Base-by-base conservation (phyloP, 2,888 invertebrate genomes). In the Limnephilus lunatus region DNA sequence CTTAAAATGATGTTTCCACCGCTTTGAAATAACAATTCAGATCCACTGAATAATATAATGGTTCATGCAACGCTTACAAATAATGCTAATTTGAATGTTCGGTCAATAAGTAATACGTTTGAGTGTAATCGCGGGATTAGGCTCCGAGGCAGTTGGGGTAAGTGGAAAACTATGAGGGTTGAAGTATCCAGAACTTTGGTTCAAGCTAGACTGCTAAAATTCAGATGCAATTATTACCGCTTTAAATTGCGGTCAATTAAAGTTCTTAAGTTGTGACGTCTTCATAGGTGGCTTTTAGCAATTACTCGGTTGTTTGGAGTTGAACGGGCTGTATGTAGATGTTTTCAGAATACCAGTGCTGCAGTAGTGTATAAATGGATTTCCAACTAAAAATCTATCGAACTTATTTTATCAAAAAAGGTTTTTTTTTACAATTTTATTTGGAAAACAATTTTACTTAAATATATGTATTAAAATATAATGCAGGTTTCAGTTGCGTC, bases 161-260 rank as follows among this genome's bases (percentile, higher is more conserved):
- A 86, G 85, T n/a, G 85, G 85, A 86, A 44, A 86, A 86, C 85
- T 44, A 39, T 48, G 30, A 86, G 85, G 85, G 48, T 44, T 48
- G 85, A 48, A 86, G 7, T 1, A 86, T 86, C 11, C 30, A 30
- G 85, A 86, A 86, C 39, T 86, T 86, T 30, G 68, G 25, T 68
- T 68, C 68, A 68, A 25, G 68, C 68, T 25, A 44, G 85, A 48
- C 85, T 39, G 44, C 48, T 86, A n/a, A 19, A n/a, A 85, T 35
- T 86, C 44, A 30, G 14, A 48, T 86, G 85, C 85, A 86, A 30
- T 86, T 86, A 68, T 25, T 25, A 15, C n/a, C 0, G 48, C 44
- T 39, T 48, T 86, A 86, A 44, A 86, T 44, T 30, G 85, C 15
- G 85, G 85, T 39, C 39, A 44, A 30, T 30, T 86, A 82, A 82